These are phyloP conservation scores for Buphagus erythrorhynchus DNA, from an alignment of 2,797 vertebrate species.

Conservation along the genomic window DNA sequence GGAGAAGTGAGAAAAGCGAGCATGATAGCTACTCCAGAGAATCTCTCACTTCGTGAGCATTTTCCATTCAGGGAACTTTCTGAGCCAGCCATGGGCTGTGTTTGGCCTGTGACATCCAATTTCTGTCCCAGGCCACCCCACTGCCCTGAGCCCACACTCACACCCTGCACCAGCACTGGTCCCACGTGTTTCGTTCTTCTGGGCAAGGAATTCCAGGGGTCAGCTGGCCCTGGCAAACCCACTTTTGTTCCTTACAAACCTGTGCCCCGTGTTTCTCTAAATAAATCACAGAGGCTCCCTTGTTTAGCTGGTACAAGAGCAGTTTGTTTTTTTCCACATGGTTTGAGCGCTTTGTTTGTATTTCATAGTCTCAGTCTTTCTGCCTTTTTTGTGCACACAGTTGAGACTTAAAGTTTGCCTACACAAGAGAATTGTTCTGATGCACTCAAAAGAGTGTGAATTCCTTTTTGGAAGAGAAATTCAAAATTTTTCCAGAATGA, in stretches of 20 bases:
- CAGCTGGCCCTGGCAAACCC: not conserved
- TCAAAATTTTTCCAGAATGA: not conserved
- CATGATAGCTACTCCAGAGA: not conserved
- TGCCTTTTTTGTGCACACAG: not conserved
- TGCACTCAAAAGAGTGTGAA: conserved; percentile 10
- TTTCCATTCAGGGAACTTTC: not conserved
- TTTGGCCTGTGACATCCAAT: not conserved
- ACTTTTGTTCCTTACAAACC: conserved; percentile 2
- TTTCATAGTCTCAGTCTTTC: conserved; percentile 9
- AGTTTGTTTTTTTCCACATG: conserved; percentile 11
- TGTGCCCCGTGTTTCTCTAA: not conserved
- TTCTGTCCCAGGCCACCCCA: not conserved
- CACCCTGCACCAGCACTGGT: rapidly evolving
- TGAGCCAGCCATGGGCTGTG: not conserved
- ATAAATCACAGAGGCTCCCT: conserved; percentile 3
- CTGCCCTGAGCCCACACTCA: rapidly evolving
- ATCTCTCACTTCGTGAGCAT: not conserved
- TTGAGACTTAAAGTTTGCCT: conserved; percentile 16
- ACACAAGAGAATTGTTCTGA: conserved; percentile 20
- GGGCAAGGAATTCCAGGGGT: not conserved
- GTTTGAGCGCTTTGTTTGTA: not conserved
- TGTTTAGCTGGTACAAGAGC: conserved; percentile 31
- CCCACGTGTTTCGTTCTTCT: not conserved
- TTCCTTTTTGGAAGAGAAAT: not conserved
- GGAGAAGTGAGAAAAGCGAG: not conserved